Conservation (phyloP, 1,140 invertebrate genomes). For the Muscidifurax raptorellus region DNA sequence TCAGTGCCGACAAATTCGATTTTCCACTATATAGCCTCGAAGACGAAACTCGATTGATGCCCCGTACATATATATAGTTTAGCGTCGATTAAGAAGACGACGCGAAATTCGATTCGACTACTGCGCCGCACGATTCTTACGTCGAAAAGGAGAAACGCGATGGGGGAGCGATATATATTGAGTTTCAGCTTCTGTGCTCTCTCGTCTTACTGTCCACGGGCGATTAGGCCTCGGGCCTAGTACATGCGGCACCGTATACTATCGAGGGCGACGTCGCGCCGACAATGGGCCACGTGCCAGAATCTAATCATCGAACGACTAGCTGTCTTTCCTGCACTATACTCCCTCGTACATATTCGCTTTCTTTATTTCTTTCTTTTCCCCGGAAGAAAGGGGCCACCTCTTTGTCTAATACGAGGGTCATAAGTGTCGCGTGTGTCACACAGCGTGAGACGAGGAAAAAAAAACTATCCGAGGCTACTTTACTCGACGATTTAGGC, state of each 20-base stretch:
- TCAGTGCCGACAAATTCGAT: background rate
- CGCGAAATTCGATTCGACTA: constrained; percentile 45
- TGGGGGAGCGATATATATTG: constrained; percentile 32
- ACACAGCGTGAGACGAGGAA: background rate
- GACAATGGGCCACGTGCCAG: constrained; percentile 64
- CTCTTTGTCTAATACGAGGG: constrained; percentile 22
- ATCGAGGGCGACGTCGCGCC: constrained; percentile 51
- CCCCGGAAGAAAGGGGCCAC: background rate
- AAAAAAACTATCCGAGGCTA: background rate
- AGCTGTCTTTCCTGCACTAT: constrained; percentile 40
- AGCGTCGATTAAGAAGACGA: constrained; percentile 37
- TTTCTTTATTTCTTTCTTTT: constrained; percentile 48
- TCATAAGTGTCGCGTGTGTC: background rate
- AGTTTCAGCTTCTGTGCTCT: constrained; percentile 33
- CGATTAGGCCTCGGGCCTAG: constrained; percentile 47
- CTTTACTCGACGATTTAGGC: background rate
- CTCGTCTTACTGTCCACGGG: constrained; percentile 50
- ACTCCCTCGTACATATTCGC: constrained; percentile 45
- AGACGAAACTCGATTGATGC: constrained; percentile 29
- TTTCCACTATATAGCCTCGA: background rate
- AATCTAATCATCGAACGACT: constrained; percentile 66
- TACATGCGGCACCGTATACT: background rate
- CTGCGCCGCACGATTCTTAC: constrained; percentile 10
- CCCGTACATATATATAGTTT: constrained; percentile 23
- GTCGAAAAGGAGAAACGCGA: background rate